phyloP scores from a whole-genome alignment of 1,140 invertebrate genomes.

The Nephila pilipes region DNA sequence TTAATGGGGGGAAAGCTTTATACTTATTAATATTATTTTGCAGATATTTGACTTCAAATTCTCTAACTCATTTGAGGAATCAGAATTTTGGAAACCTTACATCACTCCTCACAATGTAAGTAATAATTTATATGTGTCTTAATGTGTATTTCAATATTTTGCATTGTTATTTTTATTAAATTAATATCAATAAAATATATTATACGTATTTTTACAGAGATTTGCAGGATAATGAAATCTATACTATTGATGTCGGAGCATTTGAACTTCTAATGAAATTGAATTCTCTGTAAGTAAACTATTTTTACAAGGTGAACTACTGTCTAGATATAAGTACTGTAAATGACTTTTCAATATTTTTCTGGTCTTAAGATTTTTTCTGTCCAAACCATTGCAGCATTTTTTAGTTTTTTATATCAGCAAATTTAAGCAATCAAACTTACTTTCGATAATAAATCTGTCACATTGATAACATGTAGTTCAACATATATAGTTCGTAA shows the following conservation, averaged over 20 bases:
- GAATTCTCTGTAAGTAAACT: conserved; percentile 67
- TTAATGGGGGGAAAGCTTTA: no score
- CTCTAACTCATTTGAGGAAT: conserved; percentile 22
- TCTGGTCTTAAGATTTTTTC: no score
- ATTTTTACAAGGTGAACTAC: no score
- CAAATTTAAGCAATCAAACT: no score
- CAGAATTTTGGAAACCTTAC: conserved; percentile 65
- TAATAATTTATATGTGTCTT: not conserved
- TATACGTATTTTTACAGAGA: conserved; percentile 1
- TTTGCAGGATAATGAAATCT: conserved; percentile 62
- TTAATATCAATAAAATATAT: not conserved
- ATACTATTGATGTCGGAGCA: conserved; percentile 51
- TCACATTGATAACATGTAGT: no score
- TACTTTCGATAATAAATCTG: no score
- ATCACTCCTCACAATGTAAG: conserved; percentile 72
- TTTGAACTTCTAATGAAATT: conserved; percentile 25
- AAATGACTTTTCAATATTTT: no score
- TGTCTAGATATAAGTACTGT: no score
- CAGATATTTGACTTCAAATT: conserved; percentile 75
- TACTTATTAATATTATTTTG: not conserved
- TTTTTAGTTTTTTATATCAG: no score
- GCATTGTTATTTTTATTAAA: not conserved
- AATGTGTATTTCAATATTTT: not conserved
- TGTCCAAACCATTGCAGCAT: no score
- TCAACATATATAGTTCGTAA: no score